phyloP scores from a whole-genome alignment of 2,888 invertebrate species.

The Diplolepis rosae region DNA sequence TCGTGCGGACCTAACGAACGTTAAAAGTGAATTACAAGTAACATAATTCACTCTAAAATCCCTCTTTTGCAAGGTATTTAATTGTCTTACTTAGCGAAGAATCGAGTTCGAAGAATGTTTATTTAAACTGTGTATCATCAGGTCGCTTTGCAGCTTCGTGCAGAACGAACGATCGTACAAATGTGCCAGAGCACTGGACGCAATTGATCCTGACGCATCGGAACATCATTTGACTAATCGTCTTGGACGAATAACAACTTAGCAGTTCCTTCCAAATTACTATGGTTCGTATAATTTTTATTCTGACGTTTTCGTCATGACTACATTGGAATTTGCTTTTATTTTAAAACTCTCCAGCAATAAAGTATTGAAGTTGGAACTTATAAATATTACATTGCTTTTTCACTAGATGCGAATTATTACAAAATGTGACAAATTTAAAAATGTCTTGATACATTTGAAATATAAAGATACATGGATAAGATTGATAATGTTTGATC shows the following conservation, averaged over 20 bases:
- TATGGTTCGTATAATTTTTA: not conserved
- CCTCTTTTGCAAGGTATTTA: slow-evolving; percentile 27
- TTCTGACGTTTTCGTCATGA: not conserved
- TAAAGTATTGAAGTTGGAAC: no score
- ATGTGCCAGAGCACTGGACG: slow-evolving; percentile 52
- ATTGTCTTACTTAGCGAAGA: not conserved
- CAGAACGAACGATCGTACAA: slow-evolving; percentile 47
- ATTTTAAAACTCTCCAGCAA: not conserved
- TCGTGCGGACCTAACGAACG: slow-evolving; percentile 70
- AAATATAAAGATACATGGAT: not conserved
- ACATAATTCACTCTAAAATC: slow-evolving; percentile 37
- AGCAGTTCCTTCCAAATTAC: slow-evolving; percentile 21
- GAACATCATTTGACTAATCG: slow-evolving; percentile 43
- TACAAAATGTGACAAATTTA: no score
- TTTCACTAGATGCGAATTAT: no score
- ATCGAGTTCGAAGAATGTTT: slow-evolving; percentile 6
- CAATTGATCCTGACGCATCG: slow-evolving; percentile 41
- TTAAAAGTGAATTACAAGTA: slow-evolving; percentile 50
- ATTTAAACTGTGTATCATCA: slow-evolving; percentile 42
- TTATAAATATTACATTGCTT: no score
- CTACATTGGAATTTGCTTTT: not conserved
- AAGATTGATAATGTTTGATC: not conserved
- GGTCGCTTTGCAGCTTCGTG: slow-evolving; percentile 52
- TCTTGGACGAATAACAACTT: slow-evolving; percentile 31
- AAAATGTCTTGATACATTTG: no score